Conservation (phyloP, 2,888 invertebrate genomes). For the Rhamphomyia laevipes region DNA sequence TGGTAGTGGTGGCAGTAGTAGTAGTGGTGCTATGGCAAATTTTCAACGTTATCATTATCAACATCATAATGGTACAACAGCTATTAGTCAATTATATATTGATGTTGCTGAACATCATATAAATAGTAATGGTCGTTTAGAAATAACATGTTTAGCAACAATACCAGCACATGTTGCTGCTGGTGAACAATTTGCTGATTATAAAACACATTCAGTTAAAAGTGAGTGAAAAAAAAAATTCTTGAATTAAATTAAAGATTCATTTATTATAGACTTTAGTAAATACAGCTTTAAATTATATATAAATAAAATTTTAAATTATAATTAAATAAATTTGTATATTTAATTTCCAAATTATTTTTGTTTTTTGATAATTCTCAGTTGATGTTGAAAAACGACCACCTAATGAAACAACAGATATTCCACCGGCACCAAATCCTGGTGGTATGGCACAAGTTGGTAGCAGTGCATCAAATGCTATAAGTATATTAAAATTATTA, state of each 20-base stretch:
- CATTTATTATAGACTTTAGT: no score
- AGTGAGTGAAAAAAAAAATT: no score
- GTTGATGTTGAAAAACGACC: background rate
- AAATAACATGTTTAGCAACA: conserved; percentile 64
- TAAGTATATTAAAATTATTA: conserved; percentile 14
- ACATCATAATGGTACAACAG: conserved; percentile 29
- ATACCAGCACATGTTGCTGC: conserved; percentile 64
- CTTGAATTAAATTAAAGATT: no score
- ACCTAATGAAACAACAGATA: background rate
- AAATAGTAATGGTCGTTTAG: conserved; percentile 55
- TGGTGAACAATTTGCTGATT: conserved; percentile 61
- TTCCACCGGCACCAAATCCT: background rate
- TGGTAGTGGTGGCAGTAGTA: conserved; percentile 18
- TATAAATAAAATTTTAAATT: no score
- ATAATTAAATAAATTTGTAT: background rate
- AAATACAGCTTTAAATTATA: no score
- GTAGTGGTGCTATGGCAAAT: conserved; percentile 1
- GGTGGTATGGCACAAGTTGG: conserved; percentile 3
- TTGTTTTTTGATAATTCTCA: background rate
- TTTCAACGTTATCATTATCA: conserved; percentile 1
- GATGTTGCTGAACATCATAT: conserved; percentile 60
- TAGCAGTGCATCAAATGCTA: conserved; percentile 8
- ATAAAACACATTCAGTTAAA: conserved; percentile 57
- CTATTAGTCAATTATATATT: conserved; percentile 60
- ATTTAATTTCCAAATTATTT: background rate